Percentiles rank a stretch among this genome's conserved stretches.
Conservation (phyloP, 30 jellyfish, hydroid and myxozoan species). For the Clytia hemisphaerica region DNA sequence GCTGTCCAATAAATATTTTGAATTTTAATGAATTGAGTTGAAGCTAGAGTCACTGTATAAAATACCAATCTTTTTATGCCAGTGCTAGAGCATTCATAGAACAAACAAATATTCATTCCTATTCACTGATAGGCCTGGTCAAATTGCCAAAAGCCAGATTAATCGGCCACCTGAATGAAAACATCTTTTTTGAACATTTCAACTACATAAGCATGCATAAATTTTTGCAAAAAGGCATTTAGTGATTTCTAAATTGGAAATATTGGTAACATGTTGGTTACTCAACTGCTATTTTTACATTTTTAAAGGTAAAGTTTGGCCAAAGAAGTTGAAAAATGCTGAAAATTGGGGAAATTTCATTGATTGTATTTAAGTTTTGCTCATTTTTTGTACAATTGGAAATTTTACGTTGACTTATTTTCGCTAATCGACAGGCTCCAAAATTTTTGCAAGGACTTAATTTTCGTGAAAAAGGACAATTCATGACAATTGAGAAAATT, state of each 20-base stretch:
- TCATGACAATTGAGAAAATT: too few species aligned
- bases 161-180: constrained; percentile 18
- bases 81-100: constrained; percentile 35
- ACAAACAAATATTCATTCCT: background rate
- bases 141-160: constrained; percentile 8
- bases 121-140: constrained; percentile 16
- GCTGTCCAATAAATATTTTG: background rate
- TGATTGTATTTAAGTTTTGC: too few species aligned
- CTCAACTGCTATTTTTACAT: too few species aligned
- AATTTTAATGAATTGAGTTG: background rate
- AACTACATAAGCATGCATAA: background rate
- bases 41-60: constrained; percentile 33
- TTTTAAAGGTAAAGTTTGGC: too few species aligned
- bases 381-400: too few species aligned
- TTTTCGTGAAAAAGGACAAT: too few species aligned
- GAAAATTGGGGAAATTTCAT: too few species aligned
- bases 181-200: background rate
- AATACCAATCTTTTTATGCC: background rate
- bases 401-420: too few species aligned
- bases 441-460: too few species aligned
- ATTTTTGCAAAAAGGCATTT: background rate
- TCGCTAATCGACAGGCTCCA: too few species aligned
- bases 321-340: too few species aligned
- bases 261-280: background rate
- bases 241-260: background rate